phyloP scores from a whole-genome alignment of 2,797 vertebrate genomes.

The Scolopax rusticola region DNA sequence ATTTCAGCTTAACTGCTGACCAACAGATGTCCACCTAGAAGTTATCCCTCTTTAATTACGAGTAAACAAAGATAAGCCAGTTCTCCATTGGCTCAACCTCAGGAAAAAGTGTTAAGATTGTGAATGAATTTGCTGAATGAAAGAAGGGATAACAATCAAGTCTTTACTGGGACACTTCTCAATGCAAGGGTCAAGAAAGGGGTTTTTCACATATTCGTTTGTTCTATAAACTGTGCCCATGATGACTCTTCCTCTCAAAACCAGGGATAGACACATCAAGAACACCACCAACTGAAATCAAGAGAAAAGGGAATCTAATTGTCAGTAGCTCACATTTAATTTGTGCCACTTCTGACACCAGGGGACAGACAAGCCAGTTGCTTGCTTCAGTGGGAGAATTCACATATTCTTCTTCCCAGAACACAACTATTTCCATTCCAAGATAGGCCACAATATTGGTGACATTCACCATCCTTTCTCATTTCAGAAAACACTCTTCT shows the following conservation, averaged over 20 bases:
- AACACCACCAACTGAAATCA: neutral
- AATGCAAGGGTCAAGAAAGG: neutral
- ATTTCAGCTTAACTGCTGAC: neutral
- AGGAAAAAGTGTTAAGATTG: neutral
- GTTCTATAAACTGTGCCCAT: neutral
- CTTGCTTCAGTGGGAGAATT: neutral
- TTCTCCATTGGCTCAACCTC: neutral
- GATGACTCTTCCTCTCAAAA: neutral
- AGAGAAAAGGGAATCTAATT: neutral
- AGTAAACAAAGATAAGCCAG: conserved; percentile 27
- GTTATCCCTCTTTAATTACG: neutral
- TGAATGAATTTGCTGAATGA: neutral
- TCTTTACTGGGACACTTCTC: neutral
- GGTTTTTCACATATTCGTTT: neutral
- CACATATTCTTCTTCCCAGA: neutral
- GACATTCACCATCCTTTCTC: neutral
- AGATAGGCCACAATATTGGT: neutral
- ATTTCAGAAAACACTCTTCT: neutral
- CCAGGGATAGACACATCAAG: fast-evolving
- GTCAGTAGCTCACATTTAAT: neutral
- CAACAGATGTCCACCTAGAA: neutral
- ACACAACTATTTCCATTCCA: neutral
- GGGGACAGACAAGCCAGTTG: neutral
- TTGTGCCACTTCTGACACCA: neutral
- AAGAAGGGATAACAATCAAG: neutral